Evolutionary conservation across 1,140 invertebrate species (phyloP), one percentile per base, ranked within the genome.

Genomic region (Zaprionus kolodkinae): DNA sequence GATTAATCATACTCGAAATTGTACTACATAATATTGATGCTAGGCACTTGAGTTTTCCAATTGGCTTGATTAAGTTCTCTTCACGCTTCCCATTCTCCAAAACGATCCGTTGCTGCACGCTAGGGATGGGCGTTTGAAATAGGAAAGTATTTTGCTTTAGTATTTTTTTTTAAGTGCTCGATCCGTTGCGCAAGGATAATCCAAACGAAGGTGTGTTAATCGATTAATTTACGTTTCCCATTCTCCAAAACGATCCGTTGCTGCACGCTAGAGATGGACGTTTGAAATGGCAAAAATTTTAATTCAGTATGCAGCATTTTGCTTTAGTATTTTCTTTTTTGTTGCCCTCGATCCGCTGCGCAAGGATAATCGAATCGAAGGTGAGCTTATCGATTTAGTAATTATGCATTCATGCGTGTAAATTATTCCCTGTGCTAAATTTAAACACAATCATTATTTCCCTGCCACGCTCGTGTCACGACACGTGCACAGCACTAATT

Each of bases 1-100:
- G 27, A 75, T 75, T 71, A 75, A 75, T 64, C 67, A 75, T 71
- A 75, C 60, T 75, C 52, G n/a, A 69, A 68, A 73, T 55, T 60
- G 40, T 40, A 40, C 54, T 38, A 45, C 21, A 21, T 21, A 21
- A 21, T 62, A 72, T 62, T 50, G 40, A 61, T 45, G 50, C 30
- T 60, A 35, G 35, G 35, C 45, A 74, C 65, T 74, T 62, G 38
- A 74, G 65, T 68, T 55, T 45, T 45, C 40, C 40, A 45, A 45
- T 45, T 45, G 40, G n/a, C n/a, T 45, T 57, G 64, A 66, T 66
- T 43, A 66, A 57, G 45, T 12, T 66, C 36, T 57, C 57, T 66
- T 56, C 38, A 66, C 35, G 62, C 30, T 65, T 55, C 6, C 0
- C 54, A 15, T 27, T 17, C 10, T 15, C 45, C 0, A 15, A 5